These are phyloP conservation scores for Cottoperca gobio DNA, from an alignment of 2,797 vertebrate species.

Conservation along the genomic window DNA sequence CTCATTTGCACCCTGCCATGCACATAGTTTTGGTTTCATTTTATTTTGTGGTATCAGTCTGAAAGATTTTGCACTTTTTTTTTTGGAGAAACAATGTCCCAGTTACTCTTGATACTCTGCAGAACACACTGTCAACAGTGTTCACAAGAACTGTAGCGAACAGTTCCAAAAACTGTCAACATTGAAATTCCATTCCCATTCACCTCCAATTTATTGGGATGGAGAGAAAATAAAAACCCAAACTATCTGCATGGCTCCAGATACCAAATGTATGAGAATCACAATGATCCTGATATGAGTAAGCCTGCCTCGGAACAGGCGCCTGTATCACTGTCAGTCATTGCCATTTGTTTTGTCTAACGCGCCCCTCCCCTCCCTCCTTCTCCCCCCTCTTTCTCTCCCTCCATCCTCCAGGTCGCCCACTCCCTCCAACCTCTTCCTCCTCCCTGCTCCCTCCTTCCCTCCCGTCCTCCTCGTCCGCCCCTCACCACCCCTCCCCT, in stretches of 20 bases:
- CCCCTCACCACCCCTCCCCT: slow-evolving; percentile 92
- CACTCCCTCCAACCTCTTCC: slow-evolving; percentile 97
- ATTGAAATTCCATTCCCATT: neutral
- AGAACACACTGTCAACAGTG: slow-evolving; percentile 3
- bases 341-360: slow-evolving; percentile 91
- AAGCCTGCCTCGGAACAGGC: slow-evolving; percentile 34
- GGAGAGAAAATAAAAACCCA: slow-evolving; percentile 15
- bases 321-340: slow-evolving; percentile 68
- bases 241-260: neutral
- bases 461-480: slow-evolving; percentile 91
- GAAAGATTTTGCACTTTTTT: neutral
- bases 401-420: slow-evolving; percentile 94
- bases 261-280: neutral
- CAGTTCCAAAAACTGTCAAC: neutral
- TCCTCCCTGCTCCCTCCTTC: slow-evolving; percentile 95
- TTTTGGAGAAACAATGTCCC: neutral
- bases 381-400: slow-evolving; percentile 78
- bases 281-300: slow-evolving; percentile 26
- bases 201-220: neutral
- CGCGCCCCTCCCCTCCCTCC: slow-evolving; percentile 56
- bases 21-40: neutral
- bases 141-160: slow-evolving; percentile 1
- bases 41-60: neutral
- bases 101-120: neutral
- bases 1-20: neutral